Conservation (phyloP, 2,113 vertebrate genomes). For the Cairina moschata region DNA sequence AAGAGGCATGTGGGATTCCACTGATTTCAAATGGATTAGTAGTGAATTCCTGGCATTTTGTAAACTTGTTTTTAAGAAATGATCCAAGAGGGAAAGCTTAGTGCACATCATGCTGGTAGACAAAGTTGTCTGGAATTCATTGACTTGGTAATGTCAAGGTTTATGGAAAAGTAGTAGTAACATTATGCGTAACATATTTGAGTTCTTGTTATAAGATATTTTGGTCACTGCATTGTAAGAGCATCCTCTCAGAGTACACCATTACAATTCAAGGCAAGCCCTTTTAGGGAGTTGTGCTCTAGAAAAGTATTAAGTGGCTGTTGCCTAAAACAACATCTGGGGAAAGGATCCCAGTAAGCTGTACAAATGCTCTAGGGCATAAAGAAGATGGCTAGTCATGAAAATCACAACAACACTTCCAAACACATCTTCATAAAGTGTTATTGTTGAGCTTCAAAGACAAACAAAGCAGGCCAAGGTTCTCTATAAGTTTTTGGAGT, state of each 20-base stretch:
- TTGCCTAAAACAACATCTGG: not conserved
- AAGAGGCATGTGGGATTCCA: not conserved
- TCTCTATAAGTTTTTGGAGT: not conserved
- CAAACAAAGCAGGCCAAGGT: not conserved
- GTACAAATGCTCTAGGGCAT: not conserved
- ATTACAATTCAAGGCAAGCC: not conserved
- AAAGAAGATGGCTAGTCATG: not conserved
- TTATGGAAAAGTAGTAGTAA: not conserved
- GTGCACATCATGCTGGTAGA: not conserved
- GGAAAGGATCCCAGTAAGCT: not conserved
- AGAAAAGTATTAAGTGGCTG: not conserved
- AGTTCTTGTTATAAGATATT: not conserved
- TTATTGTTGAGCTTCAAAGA: not conserved
- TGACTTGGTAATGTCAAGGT: not conserved
- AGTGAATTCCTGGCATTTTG: not conserved
- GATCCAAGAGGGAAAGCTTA: not conserved
- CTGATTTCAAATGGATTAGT: not conserved
- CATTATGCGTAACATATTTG: not conserved
- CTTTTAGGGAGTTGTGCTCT: not conserved
- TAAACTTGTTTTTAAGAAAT: not conserved
- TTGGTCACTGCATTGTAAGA: not conserved
- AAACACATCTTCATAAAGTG: not conserved
- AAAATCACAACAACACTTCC: not conserved
- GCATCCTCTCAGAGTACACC: not conserved
- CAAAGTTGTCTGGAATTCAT: not conserved